phyloP scores from a whole-genome alignment of 2,888 invertebrate genomes.

The Laspeyria flexula region DNA sequence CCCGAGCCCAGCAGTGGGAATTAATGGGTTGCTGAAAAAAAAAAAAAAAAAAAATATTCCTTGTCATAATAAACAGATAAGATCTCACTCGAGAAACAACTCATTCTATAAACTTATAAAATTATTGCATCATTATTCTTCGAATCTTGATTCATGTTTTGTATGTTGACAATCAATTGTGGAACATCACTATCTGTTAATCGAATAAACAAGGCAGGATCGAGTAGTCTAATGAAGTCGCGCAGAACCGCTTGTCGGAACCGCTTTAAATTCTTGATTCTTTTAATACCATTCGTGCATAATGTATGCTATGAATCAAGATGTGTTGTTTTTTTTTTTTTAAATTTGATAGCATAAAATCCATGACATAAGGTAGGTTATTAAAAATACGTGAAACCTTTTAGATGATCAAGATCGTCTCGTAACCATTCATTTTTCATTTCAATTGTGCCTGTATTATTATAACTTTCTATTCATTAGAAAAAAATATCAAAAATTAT shows the following conservation, averaged over 20 bases:
- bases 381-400: too few species aligned
- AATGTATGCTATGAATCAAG: too few species aligned
- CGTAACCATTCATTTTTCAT: too few species aligned
- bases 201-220: constrained; percentile 18
- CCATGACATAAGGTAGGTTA: too few species aligned
- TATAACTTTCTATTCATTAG: too few species aligned
- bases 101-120: not conserved
- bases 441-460: too few species aligned
- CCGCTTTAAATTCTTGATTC: constrained; percentile 20
- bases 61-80: constrained; percentile 2
- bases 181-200: constrained; percentile 26
- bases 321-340: too few species aligned
- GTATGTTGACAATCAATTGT: constrained; percentile 22
- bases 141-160: constrained; percentile 13
- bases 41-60: not conserved
- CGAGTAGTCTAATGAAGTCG: constrained; percentile 31
- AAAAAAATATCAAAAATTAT: too few species aligned
- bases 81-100: not conserved
- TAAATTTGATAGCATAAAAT: too few species aligned
- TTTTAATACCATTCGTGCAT: constrained; percentile 4
- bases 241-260: constrained; percentile 17
- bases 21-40: too few species aligned
- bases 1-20: too few species aligned
- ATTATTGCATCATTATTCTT: constrained; percentile 5
- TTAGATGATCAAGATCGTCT: too few species aligned